Evolutionary conservation across 2,113 vertebrate species (phyloP).

Genomic region (Sturnus vulgaris): DNA sequence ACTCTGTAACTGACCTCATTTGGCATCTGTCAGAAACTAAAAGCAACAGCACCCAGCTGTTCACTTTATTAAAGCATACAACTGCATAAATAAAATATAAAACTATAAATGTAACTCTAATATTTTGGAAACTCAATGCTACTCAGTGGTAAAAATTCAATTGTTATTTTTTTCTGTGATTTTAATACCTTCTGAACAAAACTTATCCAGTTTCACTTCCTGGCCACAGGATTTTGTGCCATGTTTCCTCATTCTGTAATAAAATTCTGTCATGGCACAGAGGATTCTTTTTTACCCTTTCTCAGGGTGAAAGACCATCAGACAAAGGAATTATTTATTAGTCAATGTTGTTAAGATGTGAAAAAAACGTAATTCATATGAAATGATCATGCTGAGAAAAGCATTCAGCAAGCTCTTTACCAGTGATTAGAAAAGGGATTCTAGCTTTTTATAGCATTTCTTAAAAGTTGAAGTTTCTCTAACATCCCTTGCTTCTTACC

Average conservation of each 20-base stretch:
- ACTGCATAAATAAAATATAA: neutral
- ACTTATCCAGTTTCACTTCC: neutral
- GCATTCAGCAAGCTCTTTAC: neutral
- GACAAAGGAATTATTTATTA: neutral
- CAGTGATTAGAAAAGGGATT: neutral
- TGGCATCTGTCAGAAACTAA: conserved; percentile 44
- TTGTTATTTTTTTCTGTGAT: neutral
- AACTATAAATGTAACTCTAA: neutral
- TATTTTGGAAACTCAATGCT: neutral
- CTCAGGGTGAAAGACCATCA: neutral
- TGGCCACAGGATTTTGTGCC: neutral
- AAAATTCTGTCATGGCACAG: neutral
- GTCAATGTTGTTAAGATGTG: neutral
- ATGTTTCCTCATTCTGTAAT: neutral
- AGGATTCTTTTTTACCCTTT: neutral
- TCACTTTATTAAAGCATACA: conserved; percentile 13
- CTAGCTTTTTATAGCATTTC: neutral
- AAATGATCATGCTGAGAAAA: too few relatives aligned
- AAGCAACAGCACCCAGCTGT: conserved; percentile 17
- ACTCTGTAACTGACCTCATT: conserved; percentile 53
- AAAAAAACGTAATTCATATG: neutral
- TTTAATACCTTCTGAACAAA: neutral
- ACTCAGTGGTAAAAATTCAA: neutral
- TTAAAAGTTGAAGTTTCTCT: neutral
- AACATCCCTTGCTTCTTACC: neutral